phyloP scores from a whole-genome alignment of 2,113 vertebrate species.

The Phaethon lepturus region DNA sequence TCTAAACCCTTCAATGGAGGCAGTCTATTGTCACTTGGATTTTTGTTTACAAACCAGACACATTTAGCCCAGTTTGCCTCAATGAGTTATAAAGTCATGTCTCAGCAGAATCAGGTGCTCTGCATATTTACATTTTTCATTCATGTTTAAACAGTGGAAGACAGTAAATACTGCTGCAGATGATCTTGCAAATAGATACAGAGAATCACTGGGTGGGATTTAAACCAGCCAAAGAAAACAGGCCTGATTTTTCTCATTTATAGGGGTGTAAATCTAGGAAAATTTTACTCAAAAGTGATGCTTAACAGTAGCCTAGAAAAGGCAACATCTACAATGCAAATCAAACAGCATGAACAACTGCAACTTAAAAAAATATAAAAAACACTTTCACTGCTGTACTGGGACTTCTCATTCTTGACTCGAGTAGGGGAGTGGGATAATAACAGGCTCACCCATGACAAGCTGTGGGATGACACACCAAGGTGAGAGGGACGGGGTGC shows the following conservation, averaged over 20 bases:
- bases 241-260: background rate
- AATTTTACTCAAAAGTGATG: background rate
- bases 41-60: background rate
- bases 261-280: background rate
- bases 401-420: background rate
- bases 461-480: no score
- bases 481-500: no score
- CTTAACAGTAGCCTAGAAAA: background rate
- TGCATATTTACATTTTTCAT: background rate
- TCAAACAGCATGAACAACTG: background rate
- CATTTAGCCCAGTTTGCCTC: background rate
- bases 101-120: constrained; percentile 7
- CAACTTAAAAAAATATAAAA: background rate
- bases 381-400: background rate
- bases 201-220: background rate
- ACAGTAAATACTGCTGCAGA: background rate
- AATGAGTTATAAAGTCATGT: background rate
- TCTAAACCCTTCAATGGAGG: background rate
- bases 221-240: background rate
- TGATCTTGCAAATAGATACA: background rate
- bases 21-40: background rate
- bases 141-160: background rate
- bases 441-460: no score
- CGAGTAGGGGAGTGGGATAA: no score
- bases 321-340: background rate